Base-by-base conservation (phyloP, 2,888 invertebrate genomes). In the Ochropleura plecta region DNA sequence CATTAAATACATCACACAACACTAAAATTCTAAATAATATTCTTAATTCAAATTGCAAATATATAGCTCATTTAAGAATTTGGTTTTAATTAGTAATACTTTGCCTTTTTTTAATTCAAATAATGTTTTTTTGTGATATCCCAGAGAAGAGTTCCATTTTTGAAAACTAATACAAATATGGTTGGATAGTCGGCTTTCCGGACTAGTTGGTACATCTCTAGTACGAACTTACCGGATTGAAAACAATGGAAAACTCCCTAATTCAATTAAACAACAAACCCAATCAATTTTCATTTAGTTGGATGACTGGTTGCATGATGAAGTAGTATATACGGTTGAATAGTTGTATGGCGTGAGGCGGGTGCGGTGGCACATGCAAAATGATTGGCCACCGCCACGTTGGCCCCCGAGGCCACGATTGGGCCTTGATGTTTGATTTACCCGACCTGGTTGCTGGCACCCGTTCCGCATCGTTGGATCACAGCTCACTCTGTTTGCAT, bases 391-490 rank as follows among this genome's bases (percentile, higher is more conserved):
- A 89, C 14, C 49, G 74, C 76, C 62, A 49, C 40, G 90, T 93
- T 93, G 93, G 88, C 87, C 90, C 89, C 18, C 62, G 40, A 42
- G 80, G 73, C 76, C 62, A 55, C 40, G 62, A 73, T 73, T 77
- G 93, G 88, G 87, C 90, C 90, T 87, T 92, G 94, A 92, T 94
- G 92, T 95, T 95, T 95, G 95, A 95, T 95, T 93, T 92, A 87
- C 89, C 86, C 92, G 92, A 90, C 92, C 93, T 93, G 92, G 90
- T 90, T 90, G 88, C 86, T 83, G 73, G 83, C 88, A 85, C 89
- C 84, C 87, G 87, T 92, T 93, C 88, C 92, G 85, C 91, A 90
- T 90, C 90, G 89, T 83, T 88, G 88, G 83, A 63, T 85, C 76
- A 68, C 80, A 78, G 78, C 75, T 85, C 86, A 70, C 82, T 74